Evolutionary conservation across 1,140 invertebrate genomes (phyloP).

Genomic region (Aporrectodea caliginosa): DNA sequence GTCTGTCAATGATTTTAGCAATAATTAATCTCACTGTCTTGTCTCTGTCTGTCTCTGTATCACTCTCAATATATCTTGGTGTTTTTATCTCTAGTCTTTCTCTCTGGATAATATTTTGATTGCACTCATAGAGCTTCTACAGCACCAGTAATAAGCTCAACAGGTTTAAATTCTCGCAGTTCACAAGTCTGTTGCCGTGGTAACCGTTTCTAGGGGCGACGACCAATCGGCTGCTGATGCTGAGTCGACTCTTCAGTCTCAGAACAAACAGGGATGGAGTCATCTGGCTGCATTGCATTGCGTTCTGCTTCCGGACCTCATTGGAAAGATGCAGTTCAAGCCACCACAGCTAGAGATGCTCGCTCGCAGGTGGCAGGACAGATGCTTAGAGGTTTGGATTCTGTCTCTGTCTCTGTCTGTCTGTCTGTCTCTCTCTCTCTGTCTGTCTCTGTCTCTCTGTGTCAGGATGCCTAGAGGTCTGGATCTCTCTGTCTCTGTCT

Average conservation of each 20-base stretch:
- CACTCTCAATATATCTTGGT: no score
- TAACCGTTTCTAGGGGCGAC: no score
- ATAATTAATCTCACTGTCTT: no score
- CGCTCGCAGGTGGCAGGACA: conserved; percentile 95
- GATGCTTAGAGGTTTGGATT: conserved; percentile 80
- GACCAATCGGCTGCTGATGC: conserved; percentile 56
- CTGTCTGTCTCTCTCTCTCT: neutral
- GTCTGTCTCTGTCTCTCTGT: neutral
- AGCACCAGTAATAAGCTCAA: no score
- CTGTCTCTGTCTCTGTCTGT: neutral
- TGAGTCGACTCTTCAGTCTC: conserved; percentile 64
- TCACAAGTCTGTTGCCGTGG: no score
- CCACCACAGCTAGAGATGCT: conserved; percentile 93
- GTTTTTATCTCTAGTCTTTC: no score
- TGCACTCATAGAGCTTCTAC: no score
- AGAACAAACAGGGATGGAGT: conserved; percentile 95
- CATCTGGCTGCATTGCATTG: conserved; percentile 91
- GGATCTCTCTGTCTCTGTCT: neutral
- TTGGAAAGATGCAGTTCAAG: conserved; percentile 76
- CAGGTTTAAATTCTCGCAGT: no score
- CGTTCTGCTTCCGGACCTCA: conserved; percentile 80
- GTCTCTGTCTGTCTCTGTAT: no score
- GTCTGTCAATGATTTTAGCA: no score
- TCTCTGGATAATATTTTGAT: no score
- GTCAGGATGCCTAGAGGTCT: neutral